phyloP scores from a whole-genome alignment of 2,888 invertebrate genomes.

The Tinea semifulvella region DNA sequence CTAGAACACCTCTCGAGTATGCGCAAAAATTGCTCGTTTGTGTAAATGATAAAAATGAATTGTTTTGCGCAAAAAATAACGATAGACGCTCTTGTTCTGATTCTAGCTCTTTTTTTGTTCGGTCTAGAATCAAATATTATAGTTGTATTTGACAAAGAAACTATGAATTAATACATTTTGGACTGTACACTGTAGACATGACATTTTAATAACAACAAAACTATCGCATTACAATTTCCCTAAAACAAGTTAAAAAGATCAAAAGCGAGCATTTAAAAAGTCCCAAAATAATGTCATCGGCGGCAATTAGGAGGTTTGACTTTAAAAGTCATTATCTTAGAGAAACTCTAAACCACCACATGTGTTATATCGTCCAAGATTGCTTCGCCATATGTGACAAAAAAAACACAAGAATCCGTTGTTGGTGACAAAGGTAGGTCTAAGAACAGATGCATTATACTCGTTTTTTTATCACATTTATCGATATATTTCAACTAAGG shows the following conservation, averaged over 20 bases:
- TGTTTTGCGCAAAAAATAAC: no score
- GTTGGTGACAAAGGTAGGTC: no score
- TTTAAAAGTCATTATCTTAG: slow-evolving; percentile 58
- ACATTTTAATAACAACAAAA: neutral
- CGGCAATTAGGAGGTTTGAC: slow-evolving; percentile 25
- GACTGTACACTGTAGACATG: neutral
- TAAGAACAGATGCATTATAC: no score
- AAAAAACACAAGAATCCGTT: slow-evolving; percentile 61
- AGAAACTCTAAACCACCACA: slow-evolving; percentile 63
- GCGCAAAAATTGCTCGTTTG: no score
- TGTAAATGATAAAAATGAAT: no score
- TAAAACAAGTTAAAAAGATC: neutral
- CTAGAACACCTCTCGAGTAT: no score
- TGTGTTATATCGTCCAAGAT: slow-evolving; percentile 66
- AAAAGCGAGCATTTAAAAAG: slow-evolving; percentile 19
- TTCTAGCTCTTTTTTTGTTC: no score
- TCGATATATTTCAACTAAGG: no score
- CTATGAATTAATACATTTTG: neutral
- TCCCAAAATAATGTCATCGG: slow-evolving; percentile 36
- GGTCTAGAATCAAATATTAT: no score
- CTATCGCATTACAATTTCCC: slow-evolving; percentile 1
- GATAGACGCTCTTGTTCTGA: no score
- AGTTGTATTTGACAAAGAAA: no score
- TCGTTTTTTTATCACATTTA: no score
- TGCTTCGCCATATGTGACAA: slow-evolving; percentile 64